These are phyloP conservation scores for Amblyraja radiata DNA, from an alignment of 2,797 vertebrate genomes.

Conservation along the genomic window DNA sequence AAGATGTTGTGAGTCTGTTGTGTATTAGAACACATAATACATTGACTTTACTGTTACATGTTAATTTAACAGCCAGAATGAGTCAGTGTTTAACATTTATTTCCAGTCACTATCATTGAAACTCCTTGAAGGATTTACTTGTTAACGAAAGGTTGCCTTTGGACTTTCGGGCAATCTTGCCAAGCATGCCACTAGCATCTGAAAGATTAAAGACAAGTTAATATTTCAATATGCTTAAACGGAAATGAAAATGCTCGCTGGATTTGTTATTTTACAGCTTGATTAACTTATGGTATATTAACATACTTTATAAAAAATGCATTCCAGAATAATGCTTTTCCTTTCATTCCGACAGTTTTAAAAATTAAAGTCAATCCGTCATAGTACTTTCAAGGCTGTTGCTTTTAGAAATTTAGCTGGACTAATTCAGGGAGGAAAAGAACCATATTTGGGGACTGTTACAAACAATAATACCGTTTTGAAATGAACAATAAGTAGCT, in stretches of 20 bases:
- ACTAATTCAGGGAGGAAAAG: neutral
- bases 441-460: neutral
- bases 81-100: too few species aligned
- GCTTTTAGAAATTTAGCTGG: conserved; percentile 13
- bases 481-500: neutral
- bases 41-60: neutral
- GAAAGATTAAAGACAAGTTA: neutral
- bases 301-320: neutral
- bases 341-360: neutral
- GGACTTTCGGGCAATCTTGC: neutral
- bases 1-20: neutral
- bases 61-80: neutral
- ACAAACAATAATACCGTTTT: neutral
- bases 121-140: neutral
- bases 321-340: neutral
- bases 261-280: neutral
- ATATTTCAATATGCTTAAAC: neutral
- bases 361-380: neutral
- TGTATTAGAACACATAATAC: neutral
- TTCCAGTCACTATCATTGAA: too few species aligned
- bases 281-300: neutral
- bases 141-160: neutral
- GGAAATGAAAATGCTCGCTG: neutral
- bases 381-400: neutral
- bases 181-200: neutral